Base-by-base conservation (phyloP, 2,888 invertebrate species). In the Rambutsinella grinnellia region DNA sequence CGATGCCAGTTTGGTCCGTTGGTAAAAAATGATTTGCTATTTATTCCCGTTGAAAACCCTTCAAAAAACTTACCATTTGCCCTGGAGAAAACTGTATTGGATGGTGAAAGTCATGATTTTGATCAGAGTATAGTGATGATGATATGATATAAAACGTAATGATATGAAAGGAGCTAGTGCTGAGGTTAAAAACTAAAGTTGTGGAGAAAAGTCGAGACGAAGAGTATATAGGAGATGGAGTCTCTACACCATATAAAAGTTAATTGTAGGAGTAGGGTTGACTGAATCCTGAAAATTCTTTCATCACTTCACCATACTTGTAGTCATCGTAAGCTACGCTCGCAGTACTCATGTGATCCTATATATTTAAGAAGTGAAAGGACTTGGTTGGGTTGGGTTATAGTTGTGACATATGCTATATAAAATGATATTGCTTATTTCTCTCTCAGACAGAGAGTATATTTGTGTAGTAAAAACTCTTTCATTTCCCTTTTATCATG, bases 201-300 rank as follows among this genome's bases (percentile, higher is more conserved):
- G 36, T 36, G 36, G 36, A 36, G 13, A 36, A 36, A n/a, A n/a
- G n/a, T n/a, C n/a, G n/a, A n/a, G n/a, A n/a, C n/a, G n/a, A n/a
- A n/a, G n/a, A n/a, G n/a, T n/a, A 36, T 36, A 36, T 36, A 8
- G 13, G 5, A 13, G 5, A 36, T 36, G 36, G 5, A 36, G 36
- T 13, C 13, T 5, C 13, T 36, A 36, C 36, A 36, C 36, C 36
- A 5, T 36, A 36, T 60, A 36, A 60, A 60, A 60, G 58, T 60
- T 44, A 60, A 60, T 60, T 36, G 44, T 13, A 60, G 36, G 58
- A 44, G 44, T 13, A 60, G 36, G 58, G 58, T 44, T 60, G 58
- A 44, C 44, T 60, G 58, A 60, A 60, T 60, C 58, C 44, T 60
- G 58, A 60, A 60, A 60, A 60, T 44, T 60, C 44, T 28, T 44